These are phyloP conservation scores for Arge pagana DNA, from an alignment of 2,888 invertebrate species.

Conservation along the genomic window DNA sequence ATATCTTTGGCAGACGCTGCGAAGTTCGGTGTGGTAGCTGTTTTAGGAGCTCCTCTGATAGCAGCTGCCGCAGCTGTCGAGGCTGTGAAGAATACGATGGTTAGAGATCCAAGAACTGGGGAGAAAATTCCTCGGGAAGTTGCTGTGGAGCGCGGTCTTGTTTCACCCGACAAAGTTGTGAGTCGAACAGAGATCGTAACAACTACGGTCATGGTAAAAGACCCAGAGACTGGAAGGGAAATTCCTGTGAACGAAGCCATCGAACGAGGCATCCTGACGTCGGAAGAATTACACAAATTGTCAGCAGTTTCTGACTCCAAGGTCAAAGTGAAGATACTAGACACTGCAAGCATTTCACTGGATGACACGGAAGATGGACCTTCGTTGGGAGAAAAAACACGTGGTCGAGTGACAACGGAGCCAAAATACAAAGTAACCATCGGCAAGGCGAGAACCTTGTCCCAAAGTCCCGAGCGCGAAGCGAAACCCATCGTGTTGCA, in stretches of 20 bases:
- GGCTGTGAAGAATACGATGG: constrained; percentile 66
- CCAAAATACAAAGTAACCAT: constrained; percentile 72
- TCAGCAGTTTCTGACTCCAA: constrained; percentile 29
- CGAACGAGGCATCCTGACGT: constrained; percentile 63
- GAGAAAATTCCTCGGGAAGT: constrained; percentile 80
- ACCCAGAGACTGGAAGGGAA: constrained; percentile 60
- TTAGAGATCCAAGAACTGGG: constrained; percentile 80
- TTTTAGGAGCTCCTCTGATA: constrained; percentile 75
- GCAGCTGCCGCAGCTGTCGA: constrained; percentile 73
- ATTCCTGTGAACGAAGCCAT: constrained; percentile 66
- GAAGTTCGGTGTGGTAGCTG: constrained; percentile 76
- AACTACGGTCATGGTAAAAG: constrained; percentile 41
- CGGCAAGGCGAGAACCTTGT: constrained; percentile 64
- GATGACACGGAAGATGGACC: constrained; percentile 51
- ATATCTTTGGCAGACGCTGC: constrained; percentile 75
- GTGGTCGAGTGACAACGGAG: constrained; percentile 64
- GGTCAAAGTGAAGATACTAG: constrained; percentile 23
- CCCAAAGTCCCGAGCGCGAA: constrained; percentile 65
- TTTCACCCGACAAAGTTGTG: constrained; percentile 52
- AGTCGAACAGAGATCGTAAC: constrained; percentile 31
- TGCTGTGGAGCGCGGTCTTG: constrained; percentile 77
- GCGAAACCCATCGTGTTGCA: constrained; percentile 74
- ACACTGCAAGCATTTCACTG: constrained; percentile 31
- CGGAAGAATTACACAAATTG: constrained; percentile 56
- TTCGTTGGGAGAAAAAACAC: constrained; percentile 65